phyloP scores from a whole-genome alignment of 64 coral and sea anemone species.

The Actinia equina region DNA sequence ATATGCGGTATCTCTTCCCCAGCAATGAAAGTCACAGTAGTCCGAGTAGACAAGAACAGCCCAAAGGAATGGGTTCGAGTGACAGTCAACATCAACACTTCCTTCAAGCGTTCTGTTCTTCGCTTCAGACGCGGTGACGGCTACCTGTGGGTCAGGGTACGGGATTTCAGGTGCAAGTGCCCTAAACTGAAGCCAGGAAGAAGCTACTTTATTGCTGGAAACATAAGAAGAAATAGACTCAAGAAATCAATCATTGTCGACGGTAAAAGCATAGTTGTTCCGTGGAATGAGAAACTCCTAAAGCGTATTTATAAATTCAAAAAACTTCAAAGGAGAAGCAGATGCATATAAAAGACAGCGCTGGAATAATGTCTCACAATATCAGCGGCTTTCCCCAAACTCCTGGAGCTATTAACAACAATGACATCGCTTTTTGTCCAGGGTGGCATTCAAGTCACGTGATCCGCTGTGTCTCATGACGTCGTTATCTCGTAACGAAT shows the following conservation, averaged over 20 bases:
- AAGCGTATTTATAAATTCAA: constrained; percentile 73
- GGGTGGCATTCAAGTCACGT: background rate
- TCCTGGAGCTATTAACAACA: background rate
- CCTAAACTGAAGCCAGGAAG: constrained; percentile 73
- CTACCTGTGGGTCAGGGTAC: constrained; percentile 72
- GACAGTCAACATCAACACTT: constrained; percentile 68
- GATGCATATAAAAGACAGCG: background rate
- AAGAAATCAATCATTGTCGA: constrained; percentile 58
- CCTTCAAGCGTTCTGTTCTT: constrained; percentile 75
- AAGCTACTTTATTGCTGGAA: constrained; percentile 85
- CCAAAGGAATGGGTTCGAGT: constrained; percentile 83
- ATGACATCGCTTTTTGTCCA: background rate
- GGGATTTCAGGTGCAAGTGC: constrained; percentile 91
- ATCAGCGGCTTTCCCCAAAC: background rate
- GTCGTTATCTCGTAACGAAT: background rate
- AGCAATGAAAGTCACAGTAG: constrained; percentile 84
- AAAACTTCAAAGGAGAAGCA: constrained; percentile 40
- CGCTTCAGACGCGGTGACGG: constrained; percentile 64
- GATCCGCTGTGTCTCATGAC: background rate
- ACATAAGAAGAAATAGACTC: constrained; percentile 46
- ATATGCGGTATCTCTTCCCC: background rate
- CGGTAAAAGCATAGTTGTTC: constrained; percentile 66
- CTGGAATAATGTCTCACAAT: background rate
- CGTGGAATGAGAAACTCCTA: constrained; percentile 55
- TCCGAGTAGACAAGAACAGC: constrained; percentile 61